Base-by-base conservation (phyloP, 2,113 vertebrate genomes). In the Rhea pennata region DNA sequence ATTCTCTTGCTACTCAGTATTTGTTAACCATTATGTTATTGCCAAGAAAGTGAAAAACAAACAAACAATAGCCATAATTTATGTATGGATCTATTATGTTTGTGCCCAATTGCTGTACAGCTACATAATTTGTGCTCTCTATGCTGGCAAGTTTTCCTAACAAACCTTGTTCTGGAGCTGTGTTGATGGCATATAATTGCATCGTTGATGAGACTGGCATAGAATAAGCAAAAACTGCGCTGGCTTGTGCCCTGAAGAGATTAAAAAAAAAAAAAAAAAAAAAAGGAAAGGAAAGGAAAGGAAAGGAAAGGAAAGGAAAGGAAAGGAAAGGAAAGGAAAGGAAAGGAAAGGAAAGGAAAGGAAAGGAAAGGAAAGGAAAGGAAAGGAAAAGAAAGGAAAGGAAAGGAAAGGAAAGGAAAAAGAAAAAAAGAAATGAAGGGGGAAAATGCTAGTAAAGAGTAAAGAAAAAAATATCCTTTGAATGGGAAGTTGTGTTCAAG, bases 151-250 rank as follows among this genome's bases (percentile, higher is more conserved):
- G 51, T 69, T 92, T 94, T 88, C 21, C 72, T 84, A 64, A 86
- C 95, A 96, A 64, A 21, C 0, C 27, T 66, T 72, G 39, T 21
- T 92, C 87, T 92, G 66, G 48, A 92, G 26, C 66, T 13, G 0
- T 81, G 53, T 88, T 67, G 40, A 72, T 89, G 23, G 65, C 62
- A 76, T 58, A 58, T 81, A 96, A 95, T 79, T 95, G 39, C 83
- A 94, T 91, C 70, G 84, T 70, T 96, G 90, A 96, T 95, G 93
- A 96, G 66, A 31, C 58, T 96, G 92, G 95, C 93, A 96, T 7
- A 92, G 80, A 94, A 88, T 53, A 90, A 85, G 19, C 74, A 67
- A 95, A 87, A 85, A 85, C 10, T 58, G 19, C 56, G n/a, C 75
- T 96, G 76, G 61, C 42, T 95, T 75, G 12, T 78, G 14, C 61